Conservation (phyloP, 2,888 invertebrate genomes). For the Lithophane socia region DNA sequence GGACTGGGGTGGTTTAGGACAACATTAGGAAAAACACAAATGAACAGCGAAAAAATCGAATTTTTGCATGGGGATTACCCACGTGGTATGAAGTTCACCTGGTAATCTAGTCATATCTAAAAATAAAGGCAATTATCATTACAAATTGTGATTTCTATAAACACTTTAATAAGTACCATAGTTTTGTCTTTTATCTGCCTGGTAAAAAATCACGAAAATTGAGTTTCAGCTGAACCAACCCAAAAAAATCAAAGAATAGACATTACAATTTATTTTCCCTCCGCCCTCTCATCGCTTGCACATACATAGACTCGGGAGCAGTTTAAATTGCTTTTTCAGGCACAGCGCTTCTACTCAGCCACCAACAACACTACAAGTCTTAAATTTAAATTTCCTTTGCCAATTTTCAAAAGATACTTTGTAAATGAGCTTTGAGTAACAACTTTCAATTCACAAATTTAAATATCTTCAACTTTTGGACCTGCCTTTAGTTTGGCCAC, state of each 20-base stretch:
- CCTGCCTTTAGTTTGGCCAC: constrained; percentile 31
- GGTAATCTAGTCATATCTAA: too few species aligned
- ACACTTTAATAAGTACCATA: background rate
- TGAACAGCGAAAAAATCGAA: too few species aligned
- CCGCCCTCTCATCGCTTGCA: constrained; percentile 65
- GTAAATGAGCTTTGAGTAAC: constrained; percentile 66
- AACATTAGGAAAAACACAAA: too few species aligned
- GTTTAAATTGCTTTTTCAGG: constrained; percentile 90
- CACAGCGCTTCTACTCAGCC: constrained; percentile 82
- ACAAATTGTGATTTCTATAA: background rate
- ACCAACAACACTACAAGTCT: constrained; percentile 82
- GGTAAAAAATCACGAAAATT: background rate
- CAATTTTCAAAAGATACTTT: constrained; percentile 61
- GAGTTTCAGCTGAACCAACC: background rate
- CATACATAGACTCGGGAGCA: constrained; percentile 76
- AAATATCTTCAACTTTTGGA: constrained; percentile 42
- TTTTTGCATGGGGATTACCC: too few species aligned
- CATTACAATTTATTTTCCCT: constrained; percentile 12
- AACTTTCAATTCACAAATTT: constrained; percentile 46
- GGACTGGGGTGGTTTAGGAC: too few species aligned
- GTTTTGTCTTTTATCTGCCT: background rate
- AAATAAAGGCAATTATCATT: too few species aligned
- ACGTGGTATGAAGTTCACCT: too few species aligned
- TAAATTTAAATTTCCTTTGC: constrained; percentile 80
- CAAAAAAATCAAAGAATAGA: background rate